phyloP scores from a whole-genome alignment of 2,113 vertebrate species.

The Colinus virginianus region DNA sequence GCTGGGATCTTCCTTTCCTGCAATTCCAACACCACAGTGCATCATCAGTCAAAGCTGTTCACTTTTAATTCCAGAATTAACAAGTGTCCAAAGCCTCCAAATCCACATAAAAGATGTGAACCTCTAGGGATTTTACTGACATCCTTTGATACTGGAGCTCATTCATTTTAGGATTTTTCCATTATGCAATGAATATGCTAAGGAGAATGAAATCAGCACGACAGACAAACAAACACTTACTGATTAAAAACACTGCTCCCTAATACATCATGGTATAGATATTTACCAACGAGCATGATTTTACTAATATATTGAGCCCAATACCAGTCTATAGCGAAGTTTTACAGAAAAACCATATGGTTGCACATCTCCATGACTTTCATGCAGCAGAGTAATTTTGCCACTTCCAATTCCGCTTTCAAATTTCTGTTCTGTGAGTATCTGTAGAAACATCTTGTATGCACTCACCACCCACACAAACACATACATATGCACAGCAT shows the following conservation, averaged over 20 bases:
- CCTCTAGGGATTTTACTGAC: conserved; percentile 22
- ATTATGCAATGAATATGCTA: not conserved
- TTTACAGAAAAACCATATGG: not conserved
- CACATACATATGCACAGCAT: not conserved
- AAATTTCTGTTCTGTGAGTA: not conserved
- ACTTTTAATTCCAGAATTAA: conserved; percentile 49
- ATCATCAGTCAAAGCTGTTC: conserved; percentile 53
- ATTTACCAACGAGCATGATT: conserved; percentile 13
- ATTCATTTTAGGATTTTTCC: conserved; percentile 1
- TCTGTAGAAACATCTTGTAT: conserved; percentile 46
- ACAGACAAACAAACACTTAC: conserved; percentile 6
- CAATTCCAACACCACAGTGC: conserved; percentile 37
- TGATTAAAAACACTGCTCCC: conserved; percentile 40
- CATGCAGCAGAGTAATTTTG: conserved; percentile 17
- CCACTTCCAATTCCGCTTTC: conserved; percentile 37
- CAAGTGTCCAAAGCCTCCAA: conserved; percentile 37
- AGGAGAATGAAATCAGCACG: not conserved
- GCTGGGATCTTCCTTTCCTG: conserved; percentile 44
- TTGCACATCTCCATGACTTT: not conserved
- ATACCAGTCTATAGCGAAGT: not conserved
- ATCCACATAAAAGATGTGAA: conserved; percentile 52
- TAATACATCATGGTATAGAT: conserved; percentile 1
- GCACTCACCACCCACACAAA: conserved; percentile 13
- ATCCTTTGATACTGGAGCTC: conserved; percentile 36
- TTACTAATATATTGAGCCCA: not conserved